These are phyloP conservation scores for Syritta pipiens DNA, from an alignment of 2,888 invertebrate species.

Conservation along the genomic window DNA sequence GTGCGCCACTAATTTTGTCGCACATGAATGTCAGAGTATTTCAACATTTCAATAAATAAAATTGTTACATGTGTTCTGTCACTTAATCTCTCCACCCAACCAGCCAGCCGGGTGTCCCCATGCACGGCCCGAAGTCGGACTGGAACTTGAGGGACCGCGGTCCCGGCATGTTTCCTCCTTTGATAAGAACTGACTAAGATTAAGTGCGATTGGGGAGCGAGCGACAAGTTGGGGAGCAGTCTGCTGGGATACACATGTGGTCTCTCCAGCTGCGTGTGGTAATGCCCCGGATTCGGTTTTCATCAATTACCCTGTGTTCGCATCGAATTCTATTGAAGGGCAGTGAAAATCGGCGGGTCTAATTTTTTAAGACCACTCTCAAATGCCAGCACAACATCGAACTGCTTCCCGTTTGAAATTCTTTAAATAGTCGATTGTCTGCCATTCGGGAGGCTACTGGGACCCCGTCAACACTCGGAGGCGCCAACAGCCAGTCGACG, in stretches of 20 bases:
- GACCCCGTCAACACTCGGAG: background rate
- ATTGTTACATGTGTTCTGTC: slow-evolving; percentile 67
- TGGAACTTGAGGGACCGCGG: background rate
- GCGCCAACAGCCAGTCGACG: slow-evolving; percentile 8
- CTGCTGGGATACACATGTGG: too few relatives aligned
- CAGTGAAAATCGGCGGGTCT: background rate
- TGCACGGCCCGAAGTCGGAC: slow-evolving; percentile 22
- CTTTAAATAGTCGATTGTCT: background rate
- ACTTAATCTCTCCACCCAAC: slow-evolving; percentile 60
- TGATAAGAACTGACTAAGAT: slow-evolving; percentile 59
- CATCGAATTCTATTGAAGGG: background rate
- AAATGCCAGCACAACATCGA: background rate
- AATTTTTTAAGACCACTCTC: background rate
- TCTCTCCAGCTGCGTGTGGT: slow-evolving; percentile 39
- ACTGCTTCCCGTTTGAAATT: slow-evolving; percentile 7
- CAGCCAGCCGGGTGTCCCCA: slow-evolving; percentile 16
- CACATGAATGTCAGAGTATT: slow-evolving; percentile 59
- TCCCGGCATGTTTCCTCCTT: slow-evolving; percentile 11
- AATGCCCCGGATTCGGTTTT: slow-evolving; percentile 49
- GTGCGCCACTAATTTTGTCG: slow-evolving; percentile 64
- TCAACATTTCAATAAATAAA: slow-evolving; percentile 68
- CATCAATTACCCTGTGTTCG: slow-evolving; percentile 48
- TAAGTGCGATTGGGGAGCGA: slow-evolving; percentile 50
- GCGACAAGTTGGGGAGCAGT: slow-evolving; percentile 55
- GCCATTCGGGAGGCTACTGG: background rate